A percentile compares a stretch with the other conserved stretches of the same genome.
These are phyloP conservation scores for Deladenus siricidicola DNA, from an alignment of 2,888 invertebrate species.

Conservation along the genomic window DNA sequence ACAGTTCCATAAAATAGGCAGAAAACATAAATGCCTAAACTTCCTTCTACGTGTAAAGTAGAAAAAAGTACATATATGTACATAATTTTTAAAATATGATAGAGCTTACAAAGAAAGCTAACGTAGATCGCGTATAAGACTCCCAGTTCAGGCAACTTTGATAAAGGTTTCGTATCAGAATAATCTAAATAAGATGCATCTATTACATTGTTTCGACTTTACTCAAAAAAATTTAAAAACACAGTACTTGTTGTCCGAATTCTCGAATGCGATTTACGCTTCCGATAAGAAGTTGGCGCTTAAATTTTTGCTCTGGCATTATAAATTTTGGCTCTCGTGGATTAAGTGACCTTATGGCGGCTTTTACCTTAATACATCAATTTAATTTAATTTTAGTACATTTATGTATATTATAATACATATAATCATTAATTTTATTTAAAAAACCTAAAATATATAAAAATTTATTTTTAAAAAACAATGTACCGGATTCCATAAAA, in stretches of 20 bases:
- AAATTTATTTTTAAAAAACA: neutral
- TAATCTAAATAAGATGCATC: slow-evolving; percentile 56
- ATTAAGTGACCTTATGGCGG: slow-evolving; percentile 82
- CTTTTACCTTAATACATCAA: slow-evolving; percentile 66
- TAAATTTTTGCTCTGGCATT: slow-evolving; percentile 87
- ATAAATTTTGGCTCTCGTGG: slow-evolving; percentile 91
- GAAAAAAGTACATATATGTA: slow-evolving; percentile 1
- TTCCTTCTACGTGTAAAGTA: no score
- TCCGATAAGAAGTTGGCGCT: slow-evolving; percentile 81
- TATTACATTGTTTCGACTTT: neutral
- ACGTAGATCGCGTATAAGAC: slow-evolving; percentile 72
- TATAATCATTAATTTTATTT: neutral
- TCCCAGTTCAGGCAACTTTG: slow-evolving; percentile 92
- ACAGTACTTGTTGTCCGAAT: slow-evolving; percentile 78
- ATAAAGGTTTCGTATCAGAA: neutral
- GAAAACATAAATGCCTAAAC: slow-evolving; percentile 72
- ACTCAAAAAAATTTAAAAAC: slow-evolving; percentile 78
- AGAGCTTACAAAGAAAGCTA: slow-evolving; percentile 62
- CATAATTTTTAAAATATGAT: neutral
- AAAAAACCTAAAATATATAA: neutral
- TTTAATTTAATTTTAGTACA: neutral
- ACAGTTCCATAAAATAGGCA: slow-evolving; percentile 88
- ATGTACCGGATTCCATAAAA: slow-evolving; percentile 83
- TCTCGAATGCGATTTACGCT: slow-evolving; percentile 85
- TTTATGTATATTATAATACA: no score